Base-by-base conservation (phyloP, 2,797 vertebrate species). In the Galaxias olidus region DNA sequence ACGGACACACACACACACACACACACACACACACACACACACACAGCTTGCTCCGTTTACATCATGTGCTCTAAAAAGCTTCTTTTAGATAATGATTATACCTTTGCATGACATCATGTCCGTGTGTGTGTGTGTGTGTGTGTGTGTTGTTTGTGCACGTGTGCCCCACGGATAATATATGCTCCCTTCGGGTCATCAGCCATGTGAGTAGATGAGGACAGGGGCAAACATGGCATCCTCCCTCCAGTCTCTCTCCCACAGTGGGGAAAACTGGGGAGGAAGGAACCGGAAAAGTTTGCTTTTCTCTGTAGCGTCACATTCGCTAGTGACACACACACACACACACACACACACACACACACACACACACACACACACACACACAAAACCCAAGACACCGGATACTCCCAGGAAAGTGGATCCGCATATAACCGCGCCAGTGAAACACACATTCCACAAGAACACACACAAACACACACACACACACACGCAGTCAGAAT, bases 321-420 rank as follows among this genome's bases (percentile, higher is more conserved):
- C 65, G 58, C 63, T n/a, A n/a, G n/a, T n/a, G n/a, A 1, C 72
- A 61, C 48, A 30, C 19, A 40, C 43, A 57, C 56, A 52, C 44
- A 42, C 44, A 14, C 43, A 43, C 66, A 47, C 17, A 55, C 54
- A 63, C 50, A 66, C 30, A 44, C 53, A 64, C 30, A 40, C 18
- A 60, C 63, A 71, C 68, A 65, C 68, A 66, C 53, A 62, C 69
- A 64, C 63, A 19, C 55, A 4, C 56, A 65, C 30, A 60, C 19
- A 50, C 47, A 54, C 41, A 45, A 9, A 46, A 10, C 44, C 58
- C 8, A 13, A 60, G n/a, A 77, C 56, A 78, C 81, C 73, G 73
- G 83, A 86, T 84, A 86, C 81, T 88, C 83, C 81, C 81, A 88
- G 79, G 80, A 83, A 83, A 79, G 47, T 40, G 53, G 67, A 77